phyloP scores from a whole-genome alignment of 2,888 invertebrate genomes.

The Tillus elongatus region DNA sequence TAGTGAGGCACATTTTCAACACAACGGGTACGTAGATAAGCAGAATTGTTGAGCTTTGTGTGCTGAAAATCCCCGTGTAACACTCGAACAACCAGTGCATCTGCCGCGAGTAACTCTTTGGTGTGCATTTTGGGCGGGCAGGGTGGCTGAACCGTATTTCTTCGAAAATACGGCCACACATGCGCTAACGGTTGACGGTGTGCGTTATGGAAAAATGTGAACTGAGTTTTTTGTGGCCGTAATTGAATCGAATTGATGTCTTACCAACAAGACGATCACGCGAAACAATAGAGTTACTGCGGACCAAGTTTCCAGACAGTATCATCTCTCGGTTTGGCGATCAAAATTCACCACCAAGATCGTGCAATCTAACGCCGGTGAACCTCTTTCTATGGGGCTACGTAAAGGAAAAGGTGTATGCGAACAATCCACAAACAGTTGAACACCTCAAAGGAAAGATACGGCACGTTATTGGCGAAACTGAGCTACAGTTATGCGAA shows the following conservation, averaged over 20 bases:
- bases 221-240: neutral
- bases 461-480: slow-evolving; percentile 6
- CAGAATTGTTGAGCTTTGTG: slow-evolving; percentile 24
- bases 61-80: slow-evolving; percentile 15
- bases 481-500: slow-evolving; percentile 5
- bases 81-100: slow-evolving; percentile 6
- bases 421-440: slow-evolving; percentile 5
- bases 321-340: slow-evolving; percentile 2
- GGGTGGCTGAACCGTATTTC: slow-evolving; percentile 4
- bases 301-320: slow-evolving; percentile 2
- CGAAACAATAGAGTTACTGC: slow-evolving; percentile 1
- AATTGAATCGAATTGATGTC: slow-evolving; percentile 3
- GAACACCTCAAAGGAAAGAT: slow-evolving; percentile 2
- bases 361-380: neutral
- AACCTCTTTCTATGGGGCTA: slow-evolving; percentile 1
- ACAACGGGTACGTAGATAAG: slow-evolving; percentile 24
- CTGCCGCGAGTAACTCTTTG: neutral
- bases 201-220: neutral
- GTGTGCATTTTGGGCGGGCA: neutral
- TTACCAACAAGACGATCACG: slow-evolving; percentile 1
- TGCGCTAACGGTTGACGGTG: slow-evolving; percentile 2
- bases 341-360: slow-evolving; percentile 1
- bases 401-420: slow-evolving; percentile 3
- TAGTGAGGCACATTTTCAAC: slow-evolving; percentile 25
- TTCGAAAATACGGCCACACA: slow-evolving; percentile 1